Evolutionary conservation across 2,113 vertebrate genomes (phyloP).

Genomic region (Platysteira castanea): DNA sequence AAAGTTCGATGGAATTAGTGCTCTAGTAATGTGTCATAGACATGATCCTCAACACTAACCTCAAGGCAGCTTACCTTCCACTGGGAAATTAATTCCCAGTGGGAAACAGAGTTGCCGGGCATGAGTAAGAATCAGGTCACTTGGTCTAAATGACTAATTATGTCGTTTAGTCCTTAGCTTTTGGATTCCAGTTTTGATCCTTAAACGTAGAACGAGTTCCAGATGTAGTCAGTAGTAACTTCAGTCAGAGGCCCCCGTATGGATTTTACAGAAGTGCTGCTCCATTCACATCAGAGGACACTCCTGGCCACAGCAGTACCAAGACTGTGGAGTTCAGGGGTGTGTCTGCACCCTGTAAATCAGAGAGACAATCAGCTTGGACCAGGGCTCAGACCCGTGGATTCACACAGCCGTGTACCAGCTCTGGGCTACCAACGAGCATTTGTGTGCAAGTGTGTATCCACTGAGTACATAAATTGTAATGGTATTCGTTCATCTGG

Average conservation of each 20-base stretch:
- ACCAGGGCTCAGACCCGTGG: neutral
- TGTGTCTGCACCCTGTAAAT: neutral
- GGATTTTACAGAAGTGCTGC: neutral
- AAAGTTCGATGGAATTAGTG: neutral
- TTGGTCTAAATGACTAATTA: constrained; percentile 5
- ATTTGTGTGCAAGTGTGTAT: neutral
- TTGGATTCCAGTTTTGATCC: neutral
- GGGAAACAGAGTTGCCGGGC: neutral
- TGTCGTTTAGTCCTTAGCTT: neutral
- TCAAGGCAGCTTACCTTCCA: neutral
- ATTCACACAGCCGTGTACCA: neutral
- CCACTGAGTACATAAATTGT: neutral
- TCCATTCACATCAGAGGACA: neutral
- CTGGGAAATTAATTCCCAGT: neutral
- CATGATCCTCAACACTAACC: neutral
- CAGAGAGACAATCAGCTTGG: neutral
- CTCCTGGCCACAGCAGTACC: neutral
- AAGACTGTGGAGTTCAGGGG: neutral
- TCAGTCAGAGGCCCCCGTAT: neutral
- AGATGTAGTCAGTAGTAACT: neutral
- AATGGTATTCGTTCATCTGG: neutral
- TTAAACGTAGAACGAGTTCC: neutral
- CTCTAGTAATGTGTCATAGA: neutral
- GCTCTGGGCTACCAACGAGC: neutral
- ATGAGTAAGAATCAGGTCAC: neutral